These are phyloP conservation scores for Morbakka virulenta DNA, from an alignment of 30 jellyfish, hydroid and myxozoan genomes.

Conservation along the genomic window DNA sequence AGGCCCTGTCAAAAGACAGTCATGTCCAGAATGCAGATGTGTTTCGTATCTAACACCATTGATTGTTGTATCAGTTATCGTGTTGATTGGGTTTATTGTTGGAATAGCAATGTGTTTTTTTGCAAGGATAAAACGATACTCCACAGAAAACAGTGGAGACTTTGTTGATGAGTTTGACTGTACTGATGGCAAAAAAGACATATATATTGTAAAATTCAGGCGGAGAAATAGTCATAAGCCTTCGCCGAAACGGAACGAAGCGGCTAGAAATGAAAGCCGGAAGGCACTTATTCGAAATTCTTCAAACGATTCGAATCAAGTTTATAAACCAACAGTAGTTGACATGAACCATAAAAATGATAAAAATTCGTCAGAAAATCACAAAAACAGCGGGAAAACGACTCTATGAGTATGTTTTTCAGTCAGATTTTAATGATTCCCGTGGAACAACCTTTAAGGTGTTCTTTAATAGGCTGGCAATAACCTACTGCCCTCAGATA, in stretches of 20 bases:
- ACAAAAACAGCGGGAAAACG: not conserved
- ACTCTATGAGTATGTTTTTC: too few species aligned
- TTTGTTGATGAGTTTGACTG: not conserved
- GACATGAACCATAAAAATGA: not conserved
- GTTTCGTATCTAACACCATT: not conserved
- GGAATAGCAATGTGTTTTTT: not conserved
- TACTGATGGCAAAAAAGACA: not conserved
- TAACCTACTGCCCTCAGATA: too few species aligned
- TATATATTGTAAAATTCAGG: not conserved
- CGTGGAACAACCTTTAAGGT: too few species aligned
- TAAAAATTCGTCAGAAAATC: not conserved
- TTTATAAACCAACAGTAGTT: not conserved
- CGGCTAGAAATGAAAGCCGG: not conserved
- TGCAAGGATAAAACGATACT: not conserved
- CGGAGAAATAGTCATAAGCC: not conserved
- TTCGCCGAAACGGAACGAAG: not conserved
- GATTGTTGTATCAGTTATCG: not conserved
- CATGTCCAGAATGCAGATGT: not conserved
- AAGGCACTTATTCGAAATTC: not conserved
- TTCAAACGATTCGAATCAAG: not conserved
- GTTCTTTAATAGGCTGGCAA: too few species aligned
- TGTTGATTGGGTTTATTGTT: not conserved
- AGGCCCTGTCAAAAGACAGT: not conserved
- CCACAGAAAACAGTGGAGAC: not conserved
- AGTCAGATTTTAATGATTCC: too few species aligned